Percentiles rank a stretch among this genome's conserved stretches.
These are phyloP conservation scores for Myanophis thanlyinensis DNA, from an alignment of 2,113 vertebrate genomes.

Conservation along the genomic window DNA sequence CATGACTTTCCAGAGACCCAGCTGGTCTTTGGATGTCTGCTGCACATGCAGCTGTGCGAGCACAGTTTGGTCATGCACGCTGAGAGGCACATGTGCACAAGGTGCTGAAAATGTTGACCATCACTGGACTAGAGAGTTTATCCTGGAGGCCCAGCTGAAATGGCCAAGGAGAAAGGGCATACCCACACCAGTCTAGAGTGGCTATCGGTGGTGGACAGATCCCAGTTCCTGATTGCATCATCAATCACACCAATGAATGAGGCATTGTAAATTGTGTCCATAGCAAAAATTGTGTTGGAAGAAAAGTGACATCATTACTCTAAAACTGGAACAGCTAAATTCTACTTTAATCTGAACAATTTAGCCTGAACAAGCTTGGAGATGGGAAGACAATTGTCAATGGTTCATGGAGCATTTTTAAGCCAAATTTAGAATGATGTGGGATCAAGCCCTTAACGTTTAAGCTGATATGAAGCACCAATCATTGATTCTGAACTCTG, in stretches of 20 bases:
- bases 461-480: neutral
- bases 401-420: neutral
- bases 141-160: neutral
- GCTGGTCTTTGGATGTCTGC: no score
- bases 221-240: neutral
- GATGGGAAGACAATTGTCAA: neutral
- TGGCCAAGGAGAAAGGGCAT: neutral
- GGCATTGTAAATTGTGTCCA: neutral
- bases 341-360: neutral
- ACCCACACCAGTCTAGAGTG: neutral
- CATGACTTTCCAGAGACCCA: no score
- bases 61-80: no score
- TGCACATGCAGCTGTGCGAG: no score
- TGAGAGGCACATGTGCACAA: no score
- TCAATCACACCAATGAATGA: neutral
- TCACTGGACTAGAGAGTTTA: neutral
- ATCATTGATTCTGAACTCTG: neutral
- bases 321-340: neutral
- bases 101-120: no score
- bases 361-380: neutral
- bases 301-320: neutral
- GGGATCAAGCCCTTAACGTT: neutral
- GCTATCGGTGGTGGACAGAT: neutral
- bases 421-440: neutral
- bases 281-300: neutral